phyloP scores from a whole-genome alignment of 2,888 invertebrate genomes.

The Melanargia galathea region DNA sequence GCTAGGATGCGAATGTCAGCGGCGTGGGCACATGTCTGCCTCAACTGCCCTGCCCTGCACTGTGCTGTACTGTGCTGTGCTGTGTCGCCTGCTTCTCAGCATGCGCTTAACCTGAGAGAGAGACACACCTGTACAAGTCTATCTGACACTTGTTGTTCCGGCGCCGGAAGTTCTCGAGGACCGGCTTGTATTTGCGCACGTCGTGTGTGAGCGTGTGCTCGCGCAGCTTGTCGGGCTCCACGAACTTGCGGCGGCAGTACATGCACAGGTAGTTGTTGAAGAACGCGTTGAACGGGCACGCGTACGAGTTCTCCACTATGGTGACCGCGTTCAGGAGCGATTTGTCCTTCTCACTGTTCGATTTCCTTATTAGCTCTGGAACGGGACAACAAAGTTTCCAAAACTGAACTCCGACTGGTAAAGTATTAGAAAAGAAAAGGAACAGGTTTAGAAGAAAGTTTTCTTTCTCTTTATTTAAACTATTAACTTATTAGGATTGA shows the following conservation, averaged over 20 bases:
- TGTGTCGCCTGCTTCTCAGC: too few relatives aligned
- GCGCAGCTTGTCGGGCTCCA: constrained; percentile 70
- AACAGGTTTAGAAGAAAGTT: too few relatives aligned
- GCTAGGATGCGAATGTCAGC: too few relatives aligned
- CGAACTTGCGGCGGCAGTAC: constrained; percentile 74
- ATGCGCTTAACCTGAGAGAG: too few relatives aligned
- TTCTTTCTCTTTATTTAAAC: too few relatives aligned
- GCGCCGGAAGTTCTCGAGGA: neutral
- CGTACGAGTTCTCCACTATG: constrained; percentile 71
- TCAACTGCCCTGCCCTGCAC: too few relatives aligned
- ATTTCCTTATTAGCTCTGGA: constrained; percentile 5
- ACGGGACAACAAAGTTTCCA: too few relatives aligned
- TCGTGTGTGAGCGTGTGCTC: constrained; percentile 72
- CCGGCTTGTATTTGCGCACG: constrained; percentile 67
- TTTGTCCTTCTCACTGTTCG: neutral
- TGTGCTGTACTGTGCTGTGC: too few relatives aligned
- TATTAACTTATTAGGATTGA: too few relatives aligned
- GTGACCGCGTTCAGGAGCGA: constrained; percentile 46
- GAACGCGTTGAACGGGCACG: constrained; percentile 74
- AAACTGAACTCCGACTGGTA: too few relatives aligned
- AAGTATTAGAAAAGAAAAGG: too few relatives aligned
- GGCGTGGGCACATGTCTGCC: too few relatives aligned
- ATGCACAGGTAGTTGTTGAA: constrained; percentile 75
- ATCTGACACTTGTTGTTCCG: constrained; percentile 46
- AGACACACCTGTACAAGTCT: constrained; percentile 54